Percentiles rank a stretch among this genome's conserved stretches.
Conservation (phyloP, 2,797 vertebrate genomes). For the Tenualosa thibaudeaui region DNA sequence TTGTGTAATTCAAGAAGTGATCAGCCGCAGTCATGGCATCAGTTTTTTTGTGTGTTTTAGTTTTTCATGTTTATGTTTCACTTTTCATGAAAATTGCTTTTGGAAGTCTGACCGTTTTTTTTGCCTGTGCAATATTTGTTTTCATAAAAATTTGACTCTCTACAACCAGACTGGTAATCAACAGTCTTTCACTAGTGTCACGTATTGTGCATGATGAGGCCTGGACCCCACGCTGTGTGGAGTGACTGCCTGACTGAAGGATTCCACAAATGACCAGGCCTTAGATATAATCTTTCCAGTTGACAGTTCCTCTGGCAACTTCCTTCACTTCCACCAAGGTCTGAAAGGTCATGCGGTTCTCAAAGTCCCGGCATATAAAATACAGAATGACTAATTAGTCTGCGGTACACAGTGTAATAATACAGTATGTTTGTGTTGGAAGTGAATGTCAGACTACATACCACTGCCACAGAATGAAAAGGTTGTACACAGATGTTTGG, state of each 20-base stretch:
- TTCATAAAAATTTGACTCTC: neutral
- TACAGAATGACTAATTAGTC: conserved; percentile 34
- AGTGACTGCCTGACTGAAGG: neutral
- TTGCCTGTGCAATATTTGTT: neutral
- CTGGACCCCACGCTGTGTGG: neutral
- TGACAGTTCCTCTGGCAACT: conserved; percentile 14
- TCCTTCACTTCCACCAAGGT: conserved; percentile 19
- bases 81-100: neutral
- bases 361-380: conserved; percentile 36
- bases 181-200: neutral
- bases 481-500: conserved; percentile 21
- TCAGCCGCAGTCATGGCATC: neutral
- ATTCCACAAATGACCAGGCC: neutral
- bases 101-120: neutral
- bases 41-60: neutral
- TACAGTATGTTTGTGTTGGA: conserved; percentile 44
- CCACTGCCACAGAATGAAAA: neutral
- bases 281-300: neutral
- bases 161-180: neutral
- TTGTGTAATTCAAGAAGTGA: neutral
- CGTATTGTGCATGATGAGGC: neutral
- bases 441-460: neutral
- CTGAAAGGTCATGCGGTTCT: conserved; percentile 45
- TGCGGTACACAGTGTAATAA: conserved; percentile 25
- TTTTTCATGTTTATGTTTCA: neutral